Conservation (phyloP, 2,888 invertebrate genomes). For the Metacarcinus magister region DNA sequence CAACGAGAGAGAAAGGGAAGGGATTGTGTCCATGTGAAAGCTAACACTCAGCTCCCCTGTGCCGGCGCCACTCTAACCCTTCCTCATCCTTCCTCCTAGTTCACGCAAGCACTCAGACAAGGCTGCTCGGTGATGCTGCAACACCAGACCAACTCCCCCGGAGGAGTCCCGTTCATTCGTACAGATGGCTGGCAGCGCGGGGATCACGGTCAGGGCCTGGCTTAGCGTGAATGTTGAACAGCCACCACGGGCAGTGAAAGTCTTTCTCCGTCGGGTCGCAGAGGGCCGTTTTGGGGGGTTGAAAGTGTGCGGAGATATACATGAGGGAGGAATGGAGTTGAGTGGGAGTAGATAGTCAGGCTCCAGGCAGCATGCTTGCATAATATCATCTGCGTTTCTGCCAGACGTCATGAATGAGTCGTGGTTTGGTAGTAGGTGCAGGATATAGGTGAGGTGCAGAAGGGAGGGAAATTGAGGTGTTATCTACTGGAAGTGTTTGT, state of each 20-base stretch:
- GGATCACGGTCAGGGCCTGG: constrained; percentile 27
- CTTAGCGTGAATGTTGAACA: background rate
- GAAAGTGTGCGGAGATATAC: background rate
- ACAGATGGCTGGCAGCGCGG: background rate
- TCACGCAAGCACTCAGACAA: background rate
- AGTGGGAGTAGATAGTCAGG: background rate
- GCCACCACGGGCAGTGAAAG: background rate
- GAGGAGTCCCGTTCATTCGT: background rate
- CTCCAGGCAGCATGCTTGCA: background rate
- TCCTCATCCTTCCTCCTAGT: background rate
- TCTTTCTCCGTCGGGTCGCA: background rate
- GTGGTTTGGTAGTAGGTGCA: background rate
- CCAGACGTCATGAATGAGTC: background rate
- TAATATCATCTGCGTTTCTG: background rate
- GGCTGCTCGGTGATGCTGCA: background rate
- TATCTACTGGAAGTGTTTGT: background rate
- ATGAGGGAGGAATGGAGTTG: background rate
- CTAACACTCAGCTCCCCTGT: background rate
- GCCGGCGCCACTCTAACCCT: background rate
- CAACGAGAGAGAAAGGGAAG: background rate
- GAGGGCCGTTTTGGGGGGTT: background rate
- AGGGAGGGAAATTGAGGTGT: background rate
- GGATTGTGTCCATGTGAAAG: background rate
- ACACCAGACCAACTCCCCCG: background rate
- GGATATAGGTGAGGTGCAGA: background rate